A percentile compares a stretch with the other conserved stretches of the same genome.
Conservation (phyloP, 2,797 vertebrate genomes). For the Remorina albescens region DNA sequence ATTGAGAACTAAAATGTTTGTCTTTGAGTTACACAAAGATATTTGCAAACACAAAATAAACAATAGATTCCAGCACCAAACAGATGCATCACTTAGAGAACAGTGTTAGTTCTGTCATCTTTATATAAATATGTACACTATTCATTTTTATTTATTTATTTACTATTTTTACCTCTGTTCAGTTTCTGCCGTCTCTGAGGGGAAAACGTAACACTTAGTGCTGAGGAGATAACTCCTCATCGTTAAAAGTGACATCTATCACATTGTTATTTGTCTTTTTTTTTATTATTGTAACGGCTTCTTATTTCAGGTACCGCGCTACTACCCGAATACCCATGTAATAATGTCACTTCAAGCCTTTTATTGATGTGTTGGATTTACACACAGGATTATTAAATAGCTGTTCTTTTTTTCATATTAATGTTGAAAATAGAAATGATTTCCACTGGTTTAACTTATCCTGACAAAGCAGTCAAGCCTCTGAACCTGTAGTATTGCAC, state of each 20-base stretch:
- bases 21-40: slow-evolving; percentile 13
- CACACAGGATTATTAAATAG: not conserved
- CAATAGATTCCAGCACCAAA: not conserved
- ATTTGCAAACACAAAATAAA: slow-evolving; percentile 26
- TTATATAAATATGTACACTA: too few species aligned
- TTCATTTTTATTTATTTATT: too few species aligned
- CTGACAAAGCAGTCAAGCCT: not conserved
- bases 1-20: slow-evolving; percentile 14
- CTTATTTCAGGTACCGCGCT: not conserved
- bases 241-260: not conserved
- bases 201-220: too few species aligned
- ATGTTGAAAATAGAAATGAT: not conserved
- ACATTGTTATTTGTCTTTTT: not conserved
- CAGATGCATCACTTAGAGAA: not conserved
- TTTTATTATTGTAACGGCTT: not conserved
- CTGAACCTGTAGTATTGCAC: not conserved
- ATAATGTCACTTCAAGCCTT: not conserved
- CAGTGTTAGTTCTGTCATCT: not conserved
- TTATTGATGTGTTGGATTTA: not conserved
- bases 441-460: not conserved
- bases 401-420: not conserved
- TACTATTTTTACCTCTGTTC: not conserved
- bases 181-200: not conserved
- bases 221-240: too few species aligned
- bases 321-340: not conserved